Percentiles rank a stretch among this genome's conserved stretches.
These are phyloP conservation scores for Cephalopholis sonnerati DNA, from an alignment of 2,113 vertebrate species.

Conservation along the genomic window DNA sequence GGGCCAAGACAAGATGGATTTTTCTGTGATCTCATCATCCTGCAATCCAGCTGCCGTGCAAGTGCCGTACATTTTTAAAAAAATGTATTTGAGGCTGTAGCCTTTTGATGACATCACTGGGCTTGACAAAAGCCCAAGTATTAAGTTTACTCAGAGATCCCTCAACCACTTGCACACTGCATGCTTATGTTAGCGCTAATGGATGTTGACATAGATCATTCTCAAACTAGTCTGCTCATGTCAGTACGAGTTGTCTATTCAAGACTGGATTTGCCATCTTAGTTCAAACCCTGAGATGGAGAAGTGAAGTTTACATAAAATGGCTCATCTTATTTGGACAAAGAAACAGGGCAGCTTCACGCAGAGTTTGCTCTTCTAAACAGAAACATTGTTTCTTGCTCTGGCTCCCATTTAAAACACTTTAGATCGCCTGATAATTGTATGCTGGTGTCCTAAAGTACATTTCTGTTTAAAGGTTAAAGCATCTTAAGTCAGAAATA, in stretches of 20 bases:
- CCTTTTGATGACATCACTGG: background rate
- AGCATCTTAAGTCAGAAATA: background rate
- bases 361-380: constrained; percentile 2
- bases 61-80: no score
- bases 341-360: background rate
- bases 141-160: background rate
- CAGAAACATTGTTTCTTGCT: background rate
- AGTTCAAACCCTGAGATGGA: background rate
- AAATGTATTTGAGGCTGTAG: background rate
- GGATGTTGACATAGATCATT: background rate
- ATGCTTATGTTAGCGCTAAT: background rate
- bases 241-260: background rate
- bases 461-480: constrained; percentile 18
- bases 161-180: background rate
- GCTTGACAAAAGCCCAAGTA: background rate
- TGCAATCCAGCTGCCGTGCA: no score
- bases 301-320: constrained; percentile 1
- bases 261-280: background rate
- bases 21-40: no score
- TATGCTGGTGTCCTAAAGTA: background rate
- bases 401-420: background rate
- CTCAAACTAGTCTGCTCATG: background rate
- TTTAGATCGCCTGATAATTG: background rate
- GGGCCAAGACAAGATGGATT: no score
- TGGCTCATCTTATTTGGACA: constrained; percentile 17